Evolutionary conservation across 2,797 vertebrate species (phyloP), one percentile per base, ranked within the genome.

Genomic region (Enteromius thamalakanensis): DNA sequence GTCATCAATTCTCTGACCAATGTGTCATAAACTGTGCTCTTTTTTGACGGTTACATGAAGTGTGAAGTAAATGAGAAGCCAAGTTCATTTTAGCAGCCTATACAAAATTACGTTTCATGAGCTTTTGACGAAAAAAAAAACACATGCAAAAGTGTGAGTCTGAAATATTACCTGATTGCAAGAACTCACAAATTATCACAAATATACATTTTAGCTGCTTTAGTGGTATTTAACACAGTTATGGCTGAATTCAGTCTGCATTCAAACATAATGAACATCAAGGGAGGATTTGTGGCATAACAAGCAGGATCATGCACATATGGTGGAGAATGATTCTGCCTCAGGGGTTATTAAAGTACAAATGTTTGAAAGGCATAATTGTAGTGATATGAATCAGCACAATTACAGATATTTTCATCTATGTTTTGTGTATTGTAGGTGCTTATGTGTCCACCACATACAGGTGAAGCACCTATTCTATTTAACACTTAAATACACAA

Each of bases 161-260:
- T 47, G 14, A 37, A 10, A 81, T 72, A 32, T 60, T 60, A 17
- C 53, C 6, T 15, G 9, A 70, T 14, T 19, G 10, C 32, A 10
- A 45, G 4, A 26, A 1, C 42, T 51, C 17, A 51, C 8, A 10
- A 17, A 5, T 0, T 60, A 15, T 34, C 6, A 68, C 17, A 1
- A 68, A 68, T 68, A 79, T 67, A 21, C 45, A 68, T 79, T 53
- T 79, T 4, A 51, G 21, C 47, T 19, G 3, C 42, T 67, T 53
- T 42, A 14, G 26, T 34, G 51, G 29, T 21, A 19, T 26, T 58
- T 6, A 45, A 26, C 14, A 60, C n/a, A 49, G 49, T 47, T 34
- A 12, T 1, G 19, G 12, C 47, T 5, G 32, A 11, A 45, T 45
- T 45, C 10, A 37, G 29, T 79, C 17, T 64, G 23, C 58, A 23